Evolutionary conservation across 1,140 invertebrate species (phyloP).

Genomic region (Cepaea nemoralis): DNA sequence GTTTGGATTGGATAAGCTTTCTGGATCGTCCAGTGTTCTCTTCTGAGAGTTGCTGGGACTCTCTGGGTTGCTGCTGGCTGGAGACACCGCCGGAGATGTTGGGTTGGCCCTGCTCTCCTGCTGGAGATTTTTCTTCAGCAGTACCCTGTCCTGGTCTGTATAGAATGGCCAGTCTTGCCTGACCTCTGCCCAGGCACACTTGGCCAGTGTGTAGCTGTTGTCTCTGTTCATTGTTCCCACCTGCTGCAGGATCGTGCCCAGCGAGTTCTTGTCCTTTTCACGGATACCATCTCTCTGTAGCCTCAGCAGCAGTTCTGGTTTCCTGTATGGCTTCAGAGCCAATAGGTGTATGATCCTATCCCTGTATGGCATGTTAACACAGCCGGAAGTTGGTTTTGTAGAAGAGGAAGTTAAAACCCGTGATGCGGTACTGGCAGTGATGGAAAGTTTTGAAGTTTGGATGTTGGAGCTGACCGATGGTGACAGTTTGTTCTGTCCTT

Average conservation of each 20-base stretch:
- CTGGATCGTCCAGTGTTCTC: no score
- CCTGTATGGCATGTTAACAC: conserved; percentile 81
- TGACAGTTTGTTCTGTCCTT: conserved; percentile 39
- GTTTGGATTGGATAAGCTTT: no score
- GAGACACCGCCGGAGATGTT: conserved; percentile 51
- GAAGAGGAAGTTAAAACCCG: conserved; percentile 33
- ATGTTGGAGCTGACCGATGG: conserved; percentile 27
- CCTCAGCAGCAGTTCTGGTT: conserved; percentile 86
- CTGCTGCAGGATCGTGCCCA: conserved; percentile 83
- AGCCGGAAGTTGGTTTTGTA: conserved; percentile 74
- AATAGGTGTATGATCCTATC: conserved; percentile 93
- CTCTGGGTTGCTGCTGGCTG: conserved; percentile 48
- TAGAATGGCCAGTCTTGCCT: conserved; percentile 95
- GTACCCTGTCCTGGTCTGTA: conserved; percentile 86
- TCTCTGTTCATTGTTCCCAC: conserved; percentile 83
- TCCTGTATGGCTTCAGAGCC: conserved; percentile 91
- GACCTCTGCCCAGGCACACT: conserved; percentile 91
- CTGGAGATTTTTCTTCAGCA: conserved; percentile 79
- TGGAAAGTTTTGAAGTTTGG: conserved; percentile 68
- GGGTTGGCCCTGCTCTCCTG: conserved; percentile 26
- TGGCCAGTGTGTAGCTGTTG: conserved; percentile 88
- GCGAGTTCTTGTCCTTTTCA: conserved; percentile 83
- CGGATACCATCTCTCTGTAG: conserved; percentile 87
- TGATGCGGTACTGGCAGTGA: conserved; percentile 24
- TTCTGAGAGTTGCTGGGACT: conserved; percentile 51